phyloP scores from a whole-genome alignment of 2,888 invertebrate species.

The Lydus trimaculatus region DNA sequence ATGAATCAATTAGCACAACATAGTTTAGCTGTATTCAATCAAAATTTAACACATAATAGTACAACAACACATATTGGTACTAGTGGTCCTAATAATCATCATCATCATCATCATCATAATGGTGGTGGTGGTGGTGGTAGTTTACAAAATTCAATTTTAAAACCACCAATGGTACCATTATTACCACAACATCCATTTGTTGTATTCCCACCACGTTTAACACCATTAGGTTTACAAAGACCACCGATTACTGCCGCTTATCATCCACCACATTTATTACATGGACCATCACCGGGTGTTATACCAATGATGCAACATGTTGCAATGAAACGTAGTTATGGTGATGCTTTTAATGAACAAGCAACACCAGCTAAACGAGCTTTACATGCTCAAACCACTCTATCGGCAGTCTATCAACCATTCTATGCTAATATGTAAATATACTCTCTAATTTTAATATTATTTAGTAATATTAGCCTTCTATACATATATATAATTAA shows the following conservation, averaged over 20 bases:
- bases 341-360: slow-evolving; percentile 58
- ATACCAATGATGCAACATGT: slow-evolving; percentile 52
- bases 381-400: slow-evolving; percentile 48
- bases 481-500: no score
- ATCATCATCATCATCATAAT: no score
- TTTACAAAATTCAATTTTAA: slow-evolving; percentile 49
- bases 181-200: slow-evolving; percentile 60
- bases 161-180: slow-evolving; percentile 55
- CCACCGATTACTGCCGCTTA: slow-evolving; percentile 45
- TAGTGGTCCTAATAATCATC: slow-evolving; percentile 40
- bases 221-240: slow-evolving; percentile 40
- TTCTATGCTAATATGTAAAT: slow-evolving; percentile 58
- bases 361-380: slow-evolving; percentile 55
- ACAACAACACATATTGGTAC: slow-evolving; percentile 29
- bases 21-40: slow-evolving; percentile 56
- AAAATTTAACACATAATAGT: slow-evolving; percentile 40
- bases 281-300: slow-evolving; percentile 43
- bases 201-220: slow-evolving; percentile 43
- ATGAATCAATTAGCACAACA: slow-evolving; percentile 59
- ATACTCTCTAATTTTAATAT: no score
- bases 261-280: slow-evolving; percentile 48
- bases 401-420: slow-evolving; percentile 54
- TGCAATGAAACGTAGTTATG: slow-evolving; percentile 58
- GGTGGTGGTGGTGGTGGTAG: slow-evolving; percentile 20
- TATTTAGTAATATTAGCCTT: no score